These are phyloP conservation scores for Pterocles gutturalis DNA, from an alignment of 2,113 vertebrate species.

Conservation along the genomic window DNA sequence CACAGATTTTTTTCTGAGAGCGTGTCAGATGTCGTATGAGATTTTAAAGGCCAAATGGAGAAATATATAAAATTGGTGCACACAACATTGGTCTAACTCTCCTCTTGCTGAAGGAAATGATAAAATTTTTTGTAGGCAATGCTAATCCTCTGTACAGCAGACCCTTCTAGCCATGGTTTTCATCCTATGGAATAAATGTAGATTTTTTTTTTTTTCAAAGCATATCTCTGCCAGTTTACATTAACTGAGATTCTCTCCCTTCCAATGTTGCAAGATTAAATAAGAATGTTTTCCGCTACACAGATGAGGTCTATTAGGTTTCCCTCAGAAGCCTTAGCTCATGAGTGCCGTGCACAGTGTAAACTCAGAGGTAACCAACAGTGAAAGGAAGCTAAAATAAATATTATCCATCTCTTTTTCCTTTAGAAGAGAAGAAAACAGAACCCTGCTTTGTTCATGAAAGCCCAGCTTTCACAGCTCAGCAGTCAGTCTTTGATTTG, in stretches of 20 bases:
- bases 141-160: background rate
- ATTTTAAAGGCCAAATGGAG: background rate
- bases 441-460: slow-evolving; percentile 9
- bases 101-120: background rate
- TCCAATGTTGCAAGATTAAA: background rate
- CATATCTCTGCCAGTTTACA: background rate
- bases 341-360: background rate
- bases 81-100: background rate
- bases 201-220: background rate
- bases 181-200: background rate
- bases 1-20: background rate
- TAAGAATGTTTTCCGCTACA: background rate
- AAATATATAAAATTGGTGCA: background rate
- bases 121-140: background rate
- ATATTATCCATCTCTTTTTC: background rate
- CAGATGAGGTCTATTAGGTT: background rate
- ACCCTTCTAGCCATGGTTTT: background rate
- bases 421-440: background rate
- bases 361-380: background rate
- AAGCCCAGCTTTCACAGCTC: slow-evolving; percentile 15
- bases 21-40: fast-evolving
- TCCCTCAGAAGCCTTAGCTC: background rate
- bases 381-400: background rate
- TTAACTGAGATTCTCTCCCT: background rate
- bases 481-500: slow-evolving; percentile 51